Evolutionary conservation across 2,888 invertebrate species (phyloP).

Genomic region (Conops quadrifasciatus): DNA sequence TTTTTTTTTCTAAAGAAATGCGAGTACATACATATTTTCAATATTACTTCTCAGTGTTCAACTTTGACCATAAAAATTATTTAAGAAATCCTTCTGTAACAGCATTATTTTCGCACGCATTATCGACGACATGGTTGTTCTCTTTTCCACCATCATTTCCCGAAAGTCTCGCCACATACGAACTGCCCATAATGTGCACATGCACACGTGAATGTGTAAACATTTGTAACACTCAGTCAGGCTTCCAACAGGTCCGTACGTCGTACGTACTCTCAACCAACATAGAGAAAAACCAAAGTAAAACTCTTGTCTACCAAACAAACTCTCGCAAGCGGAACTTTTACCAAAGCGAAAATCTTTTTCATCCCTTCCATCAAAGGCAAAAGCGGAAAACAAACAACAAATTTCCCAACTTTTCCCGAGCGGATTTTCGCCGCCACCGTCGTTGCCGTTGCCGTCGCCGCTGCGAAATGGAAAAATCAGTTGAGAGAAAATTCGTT

Average conservation of each 20-base stretch:
- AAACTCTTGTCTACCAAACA: too few species aligned
- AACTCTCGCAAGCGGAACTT: too few species aligned
- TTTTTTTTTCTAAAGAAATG: too few species aligned
- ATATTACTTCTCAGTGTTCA: too few species aligned
- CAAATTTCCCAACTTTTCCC: slow-evolving; percentile 36
- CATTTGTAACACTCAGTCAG: not conserved
- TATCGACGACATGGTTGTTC: too few species aligned
- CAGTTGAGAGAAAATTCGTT: slow-evolving; percentile 25
- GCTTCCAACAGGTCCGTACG: slow-evolving; percentile 31
- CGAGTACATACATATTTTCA: too few species aligned
- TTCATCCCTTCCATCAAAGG: slow-evolving; percentile 9
- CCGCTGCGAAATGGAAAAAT: slow-evolving; percentile 15
- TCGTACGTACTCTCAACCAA: not conserved
- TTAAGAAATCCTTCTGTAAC: too few species aligned
- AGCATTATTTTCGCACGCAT: too few species aligned
- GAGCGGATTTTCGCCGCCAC: slow-evolving; percentile 3
- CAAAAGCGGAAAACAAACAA: slow-evolving; percentile 5
- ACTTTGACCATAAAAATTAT: too few species aligned
- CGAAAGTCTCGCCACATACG: too few species aligned
- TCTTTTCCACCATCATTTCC: too few species aligned
- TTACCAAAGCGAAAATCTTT: not conserved
- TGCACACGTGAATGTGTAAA: not conserved
- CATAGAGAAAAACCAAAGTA: not conserved
- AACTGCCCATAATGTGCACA: too few species aligned
- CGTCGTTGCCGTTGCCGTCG: slow-evolving; percentile 18